A percentile compares a stretch with the other conserved stretches of the same genome.
Conservation (phyloP, 2,797 vertebrate species). For the Corythornis leucogaster region DNA sequence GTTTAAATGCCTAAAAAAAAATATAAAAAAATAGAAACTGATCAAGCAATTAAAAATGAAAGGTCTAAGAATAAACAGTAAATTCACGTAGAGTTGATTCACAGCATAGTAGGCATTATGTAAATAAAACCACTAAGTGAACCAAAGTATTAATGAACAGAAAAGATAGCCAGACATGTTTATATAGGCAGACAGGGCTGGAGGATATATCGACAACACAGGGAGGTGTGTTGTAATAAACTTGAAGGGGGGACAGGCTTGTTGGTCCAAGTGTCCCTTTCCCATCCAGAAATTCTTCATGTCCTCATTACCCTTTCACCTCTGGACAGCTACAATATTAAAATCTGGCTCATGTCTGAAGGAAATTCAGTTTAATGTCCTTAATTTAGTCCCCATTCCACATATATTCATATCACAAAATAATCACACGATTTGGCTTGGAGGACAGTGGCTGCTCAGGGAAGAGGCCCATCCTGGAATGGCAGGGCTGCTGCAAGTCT, state of each 20-base stretch:
- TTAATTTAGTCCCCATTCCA: conserved; percentile 53
- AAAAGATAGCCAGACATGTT: conserved; percentile 76
- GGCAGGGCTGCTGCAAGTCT: conserved; percentile 1
- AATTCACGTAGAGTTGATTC: conserved; percentile 24
- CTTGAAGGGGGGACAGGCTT: conserved; percentile 70
- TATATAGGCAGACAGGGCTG: conserved; percentile 71
- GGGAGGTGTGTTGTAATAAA: conserved; percentile 77
- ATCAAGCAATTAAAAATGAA: conserved; percentile 44
- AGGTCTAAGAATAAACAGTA: conserved; percentile 38
- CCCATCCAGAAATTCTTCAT: conserved; percentile 74
- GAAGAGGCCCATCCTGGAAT: conserved; percentile 34
- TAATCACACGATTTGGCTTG: conserved; percentile 6
- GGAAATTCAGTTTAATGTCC: conserved; percentile 67
- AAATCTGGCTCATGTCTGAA: conserved; percentile 67
- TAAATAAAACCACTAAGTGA: conserved; percentile 67
- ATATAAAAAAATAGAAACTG: too few relatives aligned
- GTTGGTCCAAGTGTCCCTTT: conserved; percentile 68
- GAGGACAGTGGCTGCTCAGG: neutral
- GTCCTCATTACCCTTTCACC: conserved; percentile 76
- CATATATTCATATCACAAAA: conserved; percentile 49
- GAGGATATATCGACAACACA: conserved; percentile 53
- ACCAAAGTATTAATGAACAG: conserved; percentile 65
- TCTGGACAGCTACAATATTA: conserved; percentile 69
- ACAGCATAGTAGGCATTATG: conserved; percentile 34
- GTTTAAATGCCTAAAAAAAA: neutral